phyloP scores from a whole-genome alignment of 2,888 invertebrate genomes.

The Zaprionus obscuricornis region DNA sequence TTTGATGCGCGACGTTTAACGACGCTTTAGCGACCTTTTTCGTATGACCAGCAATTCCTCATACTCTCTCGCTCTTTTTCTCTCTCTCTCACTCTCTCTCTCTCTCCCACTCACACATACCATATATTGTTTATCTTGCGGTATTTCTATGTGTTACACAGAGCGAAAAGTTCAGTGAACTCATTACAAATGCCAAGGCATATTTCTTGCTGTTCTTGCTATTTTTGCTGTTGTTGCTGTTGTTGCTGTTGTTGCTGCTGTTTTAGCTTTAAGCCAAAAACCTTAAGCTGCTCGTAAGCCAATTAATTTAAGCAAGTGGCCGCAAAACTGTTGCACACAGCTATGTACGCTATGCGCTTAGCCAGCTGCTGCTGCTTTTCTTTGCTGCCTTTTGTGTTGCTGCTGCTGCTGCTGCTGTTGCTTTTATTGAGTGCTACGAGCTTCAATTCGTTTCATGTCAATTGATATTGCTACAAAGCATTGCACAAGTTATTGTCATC shows the following conservation, averaged over 20 bases:
- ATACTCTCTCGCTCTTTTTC: not conserved
- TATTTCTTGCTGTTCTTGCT: too few relatives aligned
- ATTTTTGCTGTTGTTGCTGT: too few relatives aligned
- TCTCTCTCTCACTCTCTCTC: not conserved
- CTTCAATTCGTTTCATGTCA: not conserved
- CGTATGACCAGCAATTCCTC: too few relatives aligned
- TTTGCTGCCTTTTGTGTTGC: too few relatives aligned
- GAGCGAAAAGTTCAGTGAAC: slow-evolving; percentile 38
- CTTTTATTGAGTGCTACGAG: too few relatives aligned
- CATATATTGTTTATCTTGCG: too few relatives aligned
- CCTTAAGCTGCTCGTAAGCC: slow-evolving; percentile 36
- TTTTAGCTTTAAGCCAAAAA: slow-evolving; percentile 17
- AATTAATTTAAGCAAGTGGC: slow-evolving; percentile 46
- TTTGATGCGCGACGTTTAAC: slow-evolving; percentile 57
- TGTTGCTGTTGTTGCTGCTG: slow-evolving; percentile 14
- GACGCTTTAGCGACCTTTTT: slow-evolving; percentile 37
- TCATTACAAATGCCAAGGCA: not conserved
- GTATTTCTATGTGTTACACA: too few relatives aligned
- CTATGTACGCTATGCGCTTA: too few relatives aligned
- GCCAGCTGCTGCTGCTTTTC: too few relatives aligned
- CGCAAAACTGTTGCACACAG: slow-evolving; percentile 57
- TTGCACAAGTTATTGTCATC: too few relatives aligned
- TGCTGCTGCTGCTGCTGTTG: too few relatives aligned
- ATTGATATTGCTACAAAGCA: too few relatives aligned
- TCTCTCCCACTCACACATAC: not conserved